Percentiles rank a stretch among this genome's conserved stretches.
phyloP scores from a whole-genome alignment of 2,113 vertebrate species.

The Oncorhynchus masou region DNA sequence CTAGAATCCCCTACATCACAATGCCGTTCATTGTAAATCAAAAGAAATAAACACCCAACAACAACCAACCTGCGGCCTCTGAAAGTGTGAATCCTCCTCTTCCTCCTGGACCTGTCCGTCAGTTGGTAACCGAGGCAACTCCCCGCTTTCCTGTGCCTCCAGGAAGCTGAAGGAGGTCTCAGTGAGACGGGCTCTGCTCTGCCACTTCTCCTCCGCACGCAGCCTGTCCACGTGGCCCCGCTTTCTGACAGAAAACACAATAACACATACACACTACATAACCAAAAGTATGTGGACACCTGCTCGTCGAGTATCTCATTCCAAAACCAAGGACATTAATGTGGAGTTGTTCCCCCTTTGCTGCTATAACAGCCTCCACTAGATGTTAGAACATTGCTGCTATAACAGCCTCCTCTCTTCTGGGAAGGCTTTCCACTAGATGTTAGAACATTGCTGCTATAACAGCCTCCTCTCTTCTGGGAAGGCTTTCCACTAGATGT shows the following conservation, averaged over 20 bases:
- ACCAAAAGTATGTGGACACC: not conserved
- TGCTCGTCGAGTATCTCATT: too few species aligned
- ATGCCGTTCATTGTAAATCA: not conserved
- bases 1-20: too few species aligned
- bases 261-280: not conserved
- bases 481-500: too few species aligned
- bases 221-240: slow-evolving; percentile 73
- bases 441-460: too few species aligned
- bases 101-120: slow-evolving; percentile 27
- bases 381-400: too few species aligned
- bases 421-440: too few species aligned
- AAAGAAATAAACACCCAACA: not conserved
- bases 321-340: too few species aligned
- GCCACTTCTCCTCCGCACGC: slow-evolving; percentile 77
- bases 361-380: too few species aligned
- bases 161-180: slow-evolving; percentile 81
- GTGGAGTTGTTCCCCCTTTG: too few species aligned
- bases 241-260: slow-evolving; percentile 31
- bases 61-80: slow-evolving; percentile 65
- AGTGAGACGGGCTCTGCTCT: slow-evolving; percentile 74
- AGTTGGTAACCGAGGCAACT: slow-evolving; percentile 30
- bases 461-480: too few species aligned
- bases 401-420: too few species aligned
- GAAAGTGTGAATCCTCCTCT: slow-evolving; percentile 63
- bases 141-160: slow-evolving; percentile 59